Base-by-base conservation (phyloP, 2,888 invertebrate genomes). In the Hyles lineata region DNA sequence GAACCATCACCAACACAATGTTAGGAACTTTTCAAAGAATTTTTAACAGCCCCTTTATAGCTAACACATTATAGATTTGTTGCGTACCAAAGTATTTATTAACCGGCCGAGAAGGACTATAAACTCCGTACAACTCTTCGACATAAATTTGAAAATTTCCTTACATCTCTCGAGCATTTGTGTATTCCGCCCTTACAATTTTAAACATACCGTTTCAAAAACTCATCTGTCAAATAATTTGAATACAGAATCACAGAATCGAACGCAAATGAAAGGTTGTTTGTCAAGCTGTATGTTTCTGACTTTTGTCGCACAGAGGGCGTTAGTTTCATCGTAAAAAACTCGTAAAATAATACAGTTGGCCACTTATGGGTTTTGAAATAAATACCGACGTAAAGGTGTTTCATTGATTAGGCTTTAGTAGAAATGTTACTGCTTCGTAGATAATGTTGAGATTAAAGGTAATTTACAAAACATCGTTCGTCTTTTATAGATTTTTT, bases 301-400 rank as follows among this genome's bases (percentile, higher is more conserved):
- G 58, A 75, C 75, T 76, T 77, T 82, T 78, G 80, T 79, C 73
- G 69, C 74, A 72, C 23, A 76, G 70, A 72, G 76, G 79, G 74
- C 74, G 74, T 76, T 72, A 73, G 71, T 62, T 72, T 72, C 74
- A 73, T 80, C 79, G 76, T 85, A 85, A 85, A 85, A 82, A 78
- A 61, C 76, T 79, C 85, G 80, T 85, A 80, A 85, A 84, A 75
- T 67, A 67, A 67, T 67, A 67, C 67, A 67, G 67, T 67, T 67
- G 67, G 23, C 67, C 72, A 72, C 74, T 81, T 78, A 80, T 78
- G 67, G 74, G 71, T 80, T 78, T 78, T 75, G 77, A 74, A 79
- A 81, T 80, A 78, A 82, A 82, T 80, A 67, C 70, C 58, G 35
- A 35, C 55, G 7, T 70, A 35, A 70, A 70, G 32, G 70, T 70